Evolutionary conservation across 92 coral and sea anemone species (phyloP).

Genomic region (Isaurus tuberculatus): DNA sequence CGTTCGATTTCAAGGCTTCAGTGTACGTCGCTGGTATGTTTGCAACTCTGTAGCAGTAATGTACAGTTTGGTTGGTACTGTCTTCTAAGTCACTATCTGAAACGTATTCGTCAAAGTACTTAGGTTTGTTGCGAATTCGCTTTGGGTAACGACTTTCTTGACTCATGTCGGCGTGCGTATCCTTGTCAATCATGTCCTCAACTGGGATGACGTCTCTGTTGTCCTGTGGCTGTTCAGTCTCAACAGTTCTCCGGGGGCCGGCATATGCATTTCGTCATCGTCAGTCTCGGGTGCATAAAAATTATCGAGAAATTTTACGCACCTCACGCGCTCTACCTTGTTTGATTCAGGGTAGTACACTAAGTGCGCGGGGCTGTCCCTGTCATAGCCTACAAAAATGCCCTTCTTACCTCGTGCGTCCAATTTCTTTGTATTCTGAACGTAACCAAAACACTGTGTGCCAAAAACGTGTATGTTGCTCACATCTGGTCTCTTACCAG

Average conservation of each 20-base stretch:
- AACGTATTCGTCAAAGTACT: conserved; percentile 51
- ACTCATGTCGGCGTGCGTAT: conserved; percentile 28
- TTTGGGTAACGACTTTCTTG: conserved; percentile 45
- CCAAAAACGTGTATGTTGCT: conserved; percentile 28
- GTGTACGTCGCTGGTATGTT: conserved; percentile 52
- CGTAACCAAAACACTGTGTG: conserved; percentile 22
- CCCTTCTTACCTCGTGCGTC: conserved; percentile 38
- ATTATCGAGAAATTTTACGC: background rate
- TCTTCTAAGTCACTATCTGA: conserved; percentile 48
- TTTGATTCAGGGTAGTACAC: background rate
- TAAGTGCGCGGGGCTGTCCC: background rate
- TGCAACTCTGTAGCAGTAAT: conserved; percentile 61
- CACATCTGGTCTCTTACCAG: background rate
- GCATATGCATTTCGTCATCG: conserved; percentile 19
- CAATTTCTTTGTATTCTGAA: conserved; percentile 26
- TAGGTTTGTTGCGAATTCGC: conserved; percentile 30
- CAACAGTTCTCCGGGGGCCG: conserved; percentile 9
- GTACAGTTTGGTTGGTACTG: conserved; percentile 57
- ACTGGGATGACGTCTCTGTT: conserved; percentile 19
- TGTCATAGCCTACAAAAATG: background rate
- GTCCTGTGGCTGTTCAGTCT: conserved; percentile 9
- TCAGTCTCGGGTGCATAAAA: background rate
- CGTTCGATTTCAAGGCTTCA: conserved; percentile 53
- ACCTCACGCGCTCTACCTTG: conserved; percentile 1
- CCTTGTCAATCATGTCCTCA: conserved; percentile 32